Conservation (phyloP, 2,888 invertebrate species). For the Cactoblastis cactorum region DNA sequence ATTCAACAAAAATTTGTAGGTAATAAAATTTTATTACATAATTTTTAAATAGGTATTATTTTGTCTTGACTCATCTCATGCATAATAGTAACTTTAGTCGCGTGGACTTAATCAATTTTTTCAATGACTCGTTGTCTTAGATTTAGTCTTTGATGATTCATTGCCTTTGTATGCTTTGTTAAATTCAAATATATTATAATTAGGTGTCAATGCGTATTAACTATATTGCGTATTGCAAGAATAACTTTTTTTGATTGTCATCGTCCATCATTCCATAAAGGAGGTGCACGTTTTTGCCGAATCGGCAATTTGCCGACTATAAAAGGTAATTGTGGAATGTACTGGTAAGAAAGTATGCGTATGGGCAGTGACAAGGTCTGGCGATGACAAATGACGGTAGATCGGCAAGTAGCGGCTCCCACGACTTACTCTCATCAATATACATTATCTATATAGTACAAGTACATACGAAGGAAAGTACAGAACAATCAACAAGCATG, state of each 20-base stretch:
- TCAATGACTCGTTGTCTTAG: background rate
- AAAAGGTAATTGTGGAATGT: slow-evolving; percentile 68
- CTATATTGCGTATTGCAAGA: slow-evolving; percentile 15
- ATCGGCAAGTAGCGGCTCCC: slow-evolving; percentile 47
- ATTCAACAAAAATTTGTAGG: slow-evolving; percentile 13
- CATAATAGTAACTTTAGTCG: background rate
- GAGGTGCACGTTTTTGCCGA: slow-evolving; percentile 40
- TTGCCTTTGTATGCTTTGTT: background rate
- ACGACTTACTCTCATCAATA: slow-evolving; percentile 62
- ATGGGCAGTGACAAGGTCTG: slow-evolving; percentile 61
- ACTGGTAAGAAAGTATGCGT: slow-evolving; percentile 57
- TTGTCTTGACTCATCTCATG: background rate
- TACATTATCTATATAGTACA: slow-evolving; percentile 45
- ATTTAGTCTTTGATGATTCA: background rate
- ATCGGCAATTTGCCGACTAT: slow-evolving; percentile 59
- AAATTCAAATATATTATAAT: background rate
- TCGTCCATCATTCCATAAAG: slow-evolving; percentile 48
- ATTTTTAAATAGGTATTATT: background rate
- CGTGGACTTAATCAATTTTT: too few relatives aligned
- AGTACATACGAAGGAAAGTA: background rate
- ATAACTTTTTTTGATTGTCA: slow-evolving; percentile 36
- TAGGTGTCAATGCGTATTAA: slow-evolving; percentile 2
- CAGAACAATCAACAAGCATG: background rate
- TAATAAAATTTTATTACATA: slow-evolving; percentile 16
- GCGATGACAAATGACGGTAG: slow-evolving; percentile 71